Base-by-base conservation (phyloP, 2,888 invertebrate genomes). In the Troides helena region DNA sequence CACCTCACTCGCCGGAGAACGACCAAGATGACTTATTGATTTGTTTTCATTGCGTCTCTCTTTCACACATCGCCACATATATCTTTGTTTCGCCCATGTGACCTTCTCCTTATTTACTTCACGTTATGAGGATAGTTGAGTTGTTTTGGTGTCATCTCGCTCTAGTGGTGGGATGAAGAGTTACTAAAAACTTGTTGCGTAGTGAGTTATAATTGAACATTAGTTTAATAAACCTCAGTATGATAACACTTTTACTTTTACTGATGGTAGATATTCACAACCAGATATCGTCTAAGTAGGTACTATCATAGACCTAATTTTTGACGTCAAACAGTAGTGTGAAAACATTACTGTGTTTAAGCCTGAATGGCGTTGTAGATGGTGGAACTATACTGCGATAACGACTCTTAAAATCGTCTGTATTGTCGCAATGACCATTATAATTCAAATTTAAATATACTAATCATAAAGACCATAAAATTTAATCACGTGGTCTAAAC, bases 21-120 rank as follows among this genome's bases (percentile, higher is more conserved):
- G 85, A 80, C 80, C 81, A 84, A 86, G 88, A 89, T 88, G 86
- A 86, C 78, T 80, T 90, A 92, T 93, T 90, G 91, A 93, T 93
- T 93, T 93, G 94, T 93, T 93, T 93, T 93, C 93, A 90, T 88
- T 88, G 89, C 89, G 84, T 91, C 93, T 90, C 92, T 86, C 80
- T 92, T 87, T 81, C 80, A 75, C 90, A 77, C 83, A 80, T 80
- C 80, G 80, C 76, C 76, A 77, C 75, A 77, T 79, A 83, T 88
- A 86, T 81, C 80, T 85, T 78, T 77, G 81, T 91, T 85, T 87
- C 90, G 77, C 75, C 78, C 72, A 78, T 80, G 79, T 90, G 90
- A 90, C 90, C 90, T 92, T 92, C 90, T 87, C 84, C 82, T 86
- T 88, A 87, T 88, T 90, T 89, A 87, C 86, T 85, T 81, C 81